Base-by-base conservation (phyloP, 1,140 invertebrate genomes). In the Apis laboriosa region DNA sequence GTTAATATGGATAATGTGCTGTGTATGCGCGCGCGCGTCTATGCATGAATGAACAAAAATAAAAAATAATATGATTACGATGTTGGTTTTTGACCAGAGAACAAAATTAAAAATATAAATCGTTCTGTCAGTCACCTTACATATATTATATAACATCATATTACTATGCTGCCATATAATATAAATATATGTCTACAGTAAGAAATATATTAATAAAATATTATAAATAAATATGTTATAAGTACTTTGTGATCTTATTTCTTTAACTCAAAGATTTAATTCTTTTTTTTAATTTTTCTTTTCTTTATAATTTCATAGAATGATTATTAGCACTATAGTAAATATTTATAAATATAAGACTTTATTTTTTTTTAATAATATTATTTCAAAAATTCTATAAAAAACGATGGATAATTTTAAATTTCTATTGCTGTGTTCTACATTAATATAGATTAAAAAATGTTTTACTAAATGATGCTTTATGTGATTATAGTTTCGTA, bases 151-250 rank as follows among this genome's bases (percentile, higher is more conserved):
- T 88, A 93, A 92, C 92, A 91, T 93, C 92, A 92, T 93, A 85
- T 92, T 93, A 93, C 92, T 93, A 93, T 92, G 92, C 93, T 94
- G 92, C 92, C 93, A 94, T 93, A 92, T 87, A 91, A 92, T 94
- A 94, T 93, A 93, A 93, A 94, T 94, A 93, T 90, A 94, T 94
- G 93, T 94, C 92, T 94, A 93, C 88, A 90, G 89, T 94, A 94
- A 93, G 92, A 86, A 93, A 89, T 93, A 93, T 92, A 94, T 93
- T 92, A 93, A 86, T 93, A 91, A 92, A 91, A 90, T 88, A 93
- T 93, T 92, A 92, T 87, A 92, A 93, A 92, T 89, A 91, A 92
- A 92, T 93, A 92, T 92, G 88, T 91, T 90, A 89, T 89, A 90
- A 92, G 88, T 91, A 87, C 66, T 34, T 63, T 9, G 58, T 34